Base-by-base conservation (phyloP, 2,888 invertebrate species). In the Eurois occulta region DNA sequence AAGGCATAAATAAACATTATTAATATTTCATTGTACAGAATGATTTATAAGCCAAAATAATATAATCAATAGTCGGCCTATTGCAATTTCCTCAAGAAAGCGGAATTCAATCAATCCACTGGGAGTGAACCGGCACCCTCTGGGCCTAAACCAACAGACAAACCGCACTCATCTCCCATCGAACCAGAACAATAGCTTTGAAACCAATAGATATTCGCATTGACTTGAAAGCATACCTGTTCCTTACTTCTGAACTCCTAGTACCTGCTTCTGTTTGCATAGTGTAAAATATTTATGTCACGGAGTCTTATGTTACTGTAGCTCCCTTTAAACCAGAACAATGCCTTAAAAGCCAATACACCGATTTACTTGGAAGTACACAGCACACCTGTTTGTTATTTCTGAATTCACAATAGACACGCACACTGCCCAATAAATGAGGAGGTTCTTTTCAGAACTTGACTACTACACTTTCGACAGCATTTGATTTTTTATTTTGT, bases 61-160 rank as follows among this genome's bases (percentile, higher is more conserved):
- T 52, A 46, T 13, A 38, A 11, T 1, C 1, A 6, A 62, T 24
- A 62, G 2, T 52, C 16, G 4, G 11, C 38, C n/a, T 58, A 58
- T 43, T 18, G 10, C 43, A 55, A 55, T 55, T 43, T 72, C n/a
- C 38, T 65, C 35, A 32, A 32, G 43, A 58, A 71, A 74, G n/a
- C 48, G 35, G n/a, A 67, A 66, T 72, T 66, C 32, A 55, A 81
- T 78, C 38, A 62, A 80, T 80, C 48, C 41, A 38, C 43, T 69
- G 38, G 28, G 65, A 76, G 46, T 65, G 46, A 55, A 66, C 58
- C 41, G 62, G 24, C 64, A 32, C 52, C 52, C 38, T 28, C 43
- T 41, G 16, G 13, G 16, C 72, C 77, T 81, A 70, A 83, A 70
- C 66, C 60, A 81, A 83, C 65, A 76, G 7, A 58, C 32, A 28